These are phyloP conservation scores for Rhingia rostrata DNA, from an alignment of 2,888 invertebrate species.

Conservation along the genomic window DNA sequence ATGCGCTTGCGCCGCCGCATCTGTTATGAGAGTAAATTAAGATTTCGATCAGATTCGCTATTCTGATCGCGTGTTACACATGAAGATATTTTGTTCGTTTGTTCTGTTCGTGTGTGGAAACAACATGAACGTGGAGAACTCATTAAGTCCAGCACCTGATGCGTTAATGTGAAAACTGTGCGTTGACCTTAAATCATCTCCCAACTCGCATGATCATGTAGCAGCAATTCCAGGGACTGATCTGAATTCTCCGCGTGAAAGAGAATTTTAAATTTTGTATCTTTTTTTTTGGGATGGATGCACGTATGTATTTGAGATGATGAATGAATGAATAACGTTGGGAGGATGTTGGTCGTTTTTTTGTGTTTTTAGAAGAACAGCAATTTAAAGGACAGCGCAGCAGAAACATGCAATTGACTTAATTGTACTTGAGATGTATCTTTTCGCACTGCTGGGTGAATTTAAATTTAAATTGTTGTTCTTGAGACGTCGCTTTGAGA, in stretches of 20 bases:
- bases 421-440: conserved; percentile 41
- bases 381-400: conserved; percentile 46
- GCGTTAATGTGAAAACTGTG: conserved; percentile 66
- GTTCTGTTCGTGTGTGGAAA: not conserved
- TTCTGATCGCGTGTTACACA: conserved; percentile 60
- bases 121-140: conserved; percentile 42
- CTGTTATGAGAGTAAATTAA: conserved; percentile 51
- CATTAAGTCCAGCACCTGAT: conserved; percentile 63
- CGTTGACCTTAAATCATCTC: conserved; percentile 63
- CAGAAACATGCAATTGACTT: conserved; percentile 33
- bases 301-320: conserved; percentile 32
- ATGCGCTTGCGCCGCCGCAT: conserved; percentile 16
- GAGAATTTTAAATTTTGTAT: conserved; percentile 13
- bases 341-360: conserved; percentile 42
- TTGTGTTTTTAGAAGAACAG: not conserved
- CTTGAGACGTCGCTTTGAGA: conserved; percentile 31
- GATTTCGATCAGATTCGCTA: conserved; percentile 51
- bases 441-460: conserved; percentile 7
- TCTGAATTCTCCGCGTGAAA: conserved; percentile 13
- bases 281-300: conserved; percentile 11
- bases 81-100: conserved; percentile 12
- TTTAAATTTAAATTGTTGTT: conserved; percentile 41
- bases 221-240: conserved; percentile 27
- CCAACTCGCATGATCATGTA: conserved; percentile 32
- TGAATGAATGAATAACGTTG: conserved; percentile 52